phyloP scores from a whole-genome alignment of 92 coral and sea anemone genomes.

The Epizoanthus scotinus region DNA sequence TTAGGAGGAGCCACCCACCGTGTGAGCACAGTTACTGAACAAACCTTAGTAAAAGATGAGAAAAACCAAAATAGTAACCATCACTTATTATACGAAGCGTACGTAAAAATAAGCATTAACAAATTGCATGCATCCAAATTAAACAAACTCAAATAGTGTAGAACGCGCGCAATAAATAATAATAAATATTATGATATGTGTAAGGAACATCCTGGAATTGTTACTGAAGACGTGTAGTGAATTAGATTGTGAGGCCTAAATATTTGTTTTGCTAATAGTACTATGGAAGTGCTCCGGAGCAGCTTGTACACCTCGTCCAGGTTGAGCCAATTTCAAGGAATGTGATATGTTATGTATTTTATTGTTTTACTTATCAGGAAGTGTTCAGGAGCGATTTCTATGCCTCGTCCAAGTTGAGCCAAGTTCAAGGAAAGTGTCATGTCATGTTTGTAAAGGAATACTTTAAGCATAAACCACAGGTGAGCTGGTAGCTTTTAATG shows the following conservation, averaged over 20 bases:
- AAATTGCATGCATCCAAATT: too few species aligned
- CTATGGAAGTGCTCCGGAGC: slow-evolving; percentile 96
- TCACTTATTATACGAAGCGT: too few species aligned
- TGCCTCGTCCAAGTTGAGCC: slow-evolving; percentile 73
- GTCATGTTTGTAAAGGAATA: slow-evolving; percentile 94
- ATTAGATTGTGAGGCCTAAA: not conserved
- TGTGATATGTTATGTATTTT: slow-evolving; percentile 83
- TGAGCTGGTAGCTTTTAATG: slow-evolving; percentile 1
- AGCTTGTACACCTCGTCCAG: slow-evolving; percentile 72
- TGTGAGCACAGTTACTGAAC: too few species aligned
- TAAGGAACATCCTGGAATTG: too few species aligned
- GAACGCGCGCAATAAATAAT: too few species aligned
- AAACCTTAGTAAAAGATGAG: too few species aligned
- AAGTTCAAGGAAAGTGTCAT: slow-evolving; percentile 84
- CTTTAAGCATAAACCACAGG: slow-evolving; percentile 86
- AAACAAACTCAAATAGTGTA: too few species aligned
- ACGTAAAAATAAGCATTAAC: too few species aligned
- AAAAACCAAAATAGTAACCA: too few species aligned
- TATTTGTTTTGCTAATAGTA: not conserved
- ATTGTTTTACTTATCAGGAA: slow-evolving; percentile 61
- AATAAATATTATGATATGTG: too few species aligned
- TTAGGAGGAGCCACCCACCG: too few species aligned
- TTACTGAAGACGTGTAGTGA: too few species aligned
- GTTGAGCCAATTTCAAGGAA: slow-evolving; percentile 78
- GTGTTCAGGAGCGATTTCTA: slow-evolving; percentile 88